A percentile compares a stretch with the other conserved stretches of the same genome.
phyloP scores from a whole-genome alignment of 2,113 vertebrate genomes.

The Oophaga pumilio region DNA sequence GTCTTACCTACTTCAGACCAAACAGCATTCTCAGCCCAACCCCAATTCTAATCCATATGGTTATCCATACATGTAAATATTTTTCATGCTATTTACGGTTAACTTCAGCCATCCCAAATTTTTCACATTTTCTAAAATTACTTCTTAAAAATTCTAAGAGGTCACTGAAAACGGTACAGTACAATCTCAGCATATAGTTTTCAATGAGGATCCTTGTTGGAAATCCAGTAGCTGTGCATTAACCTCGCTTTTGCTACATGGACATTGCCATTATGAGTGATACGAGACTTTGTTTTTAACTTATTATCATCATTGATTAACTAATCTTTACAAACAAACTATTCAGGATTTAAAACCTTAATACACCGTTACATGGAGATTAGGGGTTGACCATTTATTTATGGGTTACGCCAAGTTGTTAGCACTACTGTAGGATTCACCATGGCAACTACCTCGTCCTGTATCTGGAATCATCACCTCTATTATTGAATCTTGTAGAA shows the following conservation, averaged over 20 bases:
- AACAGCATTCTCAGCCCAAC: too few species aligned
- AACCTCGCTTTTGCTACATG: not conserved
- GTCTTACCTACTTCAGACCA: too few species aligned
- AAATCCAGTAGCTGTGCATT: not conserved
- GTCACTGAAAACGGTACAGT: too few species aligned
- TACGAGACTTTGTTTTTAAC: not conserved
- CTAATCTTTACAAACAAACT: not conserved
- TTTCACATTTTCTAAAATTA: too few species aligned
- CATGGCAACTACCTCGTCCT: not conserved
- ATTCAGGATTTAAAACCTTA: not conserved
- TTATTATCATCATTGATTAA: not conserved
- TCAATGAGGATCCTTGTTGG: not conserved
- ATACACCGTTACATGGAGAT: not conserved
- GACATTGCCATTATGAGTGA: not conserved
- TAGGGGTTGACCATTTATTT: not conserved
- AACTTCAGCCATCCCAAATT: too few species aligned
- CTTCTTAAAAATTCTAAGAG: too few species aligned
- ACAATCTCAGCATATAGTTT: not conserved
- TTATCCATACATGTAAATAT: too few species aligned
- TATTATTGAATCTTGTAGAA: slow-evolving; percentile 38
- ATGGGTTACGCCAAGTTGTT: not conserved
- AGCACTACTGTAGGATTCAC: not conserved
- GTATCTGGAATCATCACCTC: slow-evolving; percentile 34
- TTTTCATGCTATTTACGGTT: too few species aligned
- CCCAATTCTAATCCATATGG: too few species aligned